Base-by-base conservation (phyloP, 2,888 invertebrate species). In the Pediacus dermestoides region DNA sequence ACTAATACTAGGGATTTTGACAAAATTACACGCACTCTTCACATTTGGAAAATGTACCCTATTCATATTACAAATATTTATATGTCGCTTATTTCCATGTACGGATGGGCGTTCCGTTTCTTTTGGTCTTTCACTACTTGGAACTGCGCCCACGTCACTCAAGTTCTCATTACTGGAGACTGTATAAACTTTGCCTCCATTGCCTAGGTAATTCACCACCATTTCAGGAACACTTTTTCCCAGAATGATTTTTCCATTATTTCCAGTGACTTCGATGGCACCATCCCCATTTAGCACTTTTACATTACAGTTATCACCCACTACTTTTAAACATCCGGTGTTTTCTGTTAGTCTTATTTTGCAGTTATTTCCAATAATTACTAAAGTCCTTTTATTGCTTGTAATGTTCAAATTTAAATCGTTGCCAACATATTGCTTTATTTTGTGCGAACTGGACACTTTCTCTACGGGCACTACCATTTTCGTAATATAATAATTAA, bases 301-400 rank as follows among this genome's bases (percentile, higher is more conserved):
- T 6, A 52, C 13, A 11, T 45, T 37, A 32, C 48, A 46, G 38
- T 39, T 39, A 23, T 54, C 41, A 3, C 54, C 54, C n/a, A 52
- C 34, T 4, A 54, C 31, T 42, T 44, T 43, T n/a, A 54, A 16
- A 1, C 13, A n/a, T 1, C 45, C 44, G 16, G 16, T 26, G 22
- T 54, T 54, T 37, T 48, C 42, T 28, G 35, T 39, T 10, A 52
- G 12, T 10, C 35, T 34, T 8, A 56, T 31, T 21, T 26, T 46
- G 33, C 53, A 50, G 34, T 50, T 46, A 37, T 56, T 54, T 0
- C 56, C 56, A 4, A 46, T 42, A 3, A 55, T 31, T 4, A 40
- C 15, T 10, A 48, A 25, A 8, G 16, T 22, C 10, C 12, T 36
- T 9, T 31, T 41, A 23, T 52, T 48, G 26, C 36, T 28, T 10